Evolutionary conservation across 2,888 invertebrate species (phyloP), one percentile per base, ranked within the genome.

Genomic region (Drosophila diplacantha): DNA sequence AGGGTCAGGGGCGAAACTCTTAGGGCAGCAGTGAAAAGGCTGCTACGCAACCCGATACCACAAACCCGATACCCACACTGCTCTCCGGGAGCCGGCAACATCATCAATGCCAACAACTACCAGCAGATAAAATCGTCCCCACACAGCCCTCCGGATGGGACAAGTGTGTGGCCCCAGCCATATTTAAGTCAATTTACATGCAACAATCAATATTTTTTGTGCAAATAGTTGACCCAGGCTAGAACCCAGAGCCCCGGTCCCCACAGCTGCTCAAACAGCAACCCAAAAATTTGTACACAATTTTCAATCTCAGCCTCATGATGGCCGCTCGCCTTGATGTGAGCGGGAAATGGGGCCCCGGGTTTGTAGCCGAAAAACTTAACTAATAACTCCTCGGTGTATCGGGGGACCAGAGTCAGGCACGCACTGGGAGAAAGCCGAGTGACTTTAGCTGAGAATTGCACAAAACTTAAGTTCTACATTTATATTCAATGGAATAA

Each of bases 181-280:
- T 75, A 73, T 73, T 75, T 75, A 77, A 75, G 75, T 68, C 75
- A 75, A 77, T 75, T 75, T 75, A 74, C 74, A 75, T 75, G 75
- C 74, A 74, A 74, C 72, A 77, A 75, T 75, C 75, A 75, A 75
- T 75, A 76, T 76, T 75, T 76, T 64, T 64, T 75, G 73, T 65
- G 73, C 75, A 73, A 72, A 72, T 72, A 75, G 75, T 68, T 64
- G 59, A 72, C 72, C 72, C 72, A 67, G 12, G 14, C 55, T 52
- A 11, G 9, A n/a, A 3, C 50, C 31, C 41, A 20, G 43, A 20
- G 22, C 31, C 31, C 22, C 34, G 46, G 52, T 35, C 61, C 52
- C 53, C 51, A 46, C 56, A 49, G 51, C 57, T 54, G 49, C 31
- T 32, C 70, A 63, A 71, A 63, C 53, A 70, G 63, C 69, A 70